phyloP scores from a whole-genome alignment of 2,888 invertebrate genomes.

The Andrena praecox region DNA sequence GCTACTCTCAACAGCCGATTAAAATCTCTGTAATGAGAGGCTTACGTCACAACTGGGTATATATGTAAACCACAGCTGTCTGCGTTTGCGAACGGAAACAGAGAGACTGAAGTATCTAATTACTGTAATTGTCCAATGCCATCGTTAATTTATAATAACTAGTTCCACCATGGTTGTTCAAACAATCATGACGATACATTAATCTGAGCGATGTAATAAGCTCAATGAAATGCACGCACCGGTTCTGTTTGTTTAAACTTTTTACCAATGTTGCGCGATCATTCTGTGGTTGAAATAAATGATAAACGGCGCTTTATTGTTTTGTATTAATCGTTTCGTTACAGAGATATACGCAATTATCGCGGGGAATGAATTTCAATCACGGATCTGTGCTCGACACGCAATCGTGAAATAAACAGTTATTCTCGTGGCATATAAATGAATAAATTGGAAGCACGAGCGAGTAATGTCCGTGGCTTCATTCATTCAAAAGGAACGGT shows the following conservation, averaged over 20 bases:
- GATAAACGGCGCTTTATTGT: neutral
- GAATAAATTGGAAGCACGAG: neutral
- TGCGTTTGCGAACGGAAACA: neutral
- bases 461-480: neutral
- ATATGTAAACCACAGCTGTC: neutral
- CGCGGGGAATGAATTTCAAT: constrained; percentile 6
- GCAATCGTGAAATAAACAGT: constrained; percentile 8
- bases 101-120: neutral
- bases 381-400: neutral
- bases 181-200: neutral
- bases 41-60: constrained; percentile 26
- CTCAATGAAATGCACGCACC: neutral
- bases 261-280: neutral
- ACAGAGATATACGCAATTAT: neutral
- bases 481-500: neutral
- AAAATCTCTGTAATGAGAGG: constrained; percentile 32
- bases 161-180: neutral
- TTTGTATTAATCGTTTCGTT: neutral
- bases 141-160: constrained; percentile 27
- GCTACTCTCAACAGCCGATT: constrained; percentile 8
- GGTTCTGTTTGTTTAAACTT: neutral
- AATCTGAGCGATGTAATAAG: neutral
- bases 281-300: neutral
- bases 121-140: neutral
- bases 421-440: neutral